A percentile compares a stretch with the other conserved stretches of the same genome.
phyloP scores from a whole-genome alignment of 2,888 invertebrate species.

The Furcula furcula region DNA sequence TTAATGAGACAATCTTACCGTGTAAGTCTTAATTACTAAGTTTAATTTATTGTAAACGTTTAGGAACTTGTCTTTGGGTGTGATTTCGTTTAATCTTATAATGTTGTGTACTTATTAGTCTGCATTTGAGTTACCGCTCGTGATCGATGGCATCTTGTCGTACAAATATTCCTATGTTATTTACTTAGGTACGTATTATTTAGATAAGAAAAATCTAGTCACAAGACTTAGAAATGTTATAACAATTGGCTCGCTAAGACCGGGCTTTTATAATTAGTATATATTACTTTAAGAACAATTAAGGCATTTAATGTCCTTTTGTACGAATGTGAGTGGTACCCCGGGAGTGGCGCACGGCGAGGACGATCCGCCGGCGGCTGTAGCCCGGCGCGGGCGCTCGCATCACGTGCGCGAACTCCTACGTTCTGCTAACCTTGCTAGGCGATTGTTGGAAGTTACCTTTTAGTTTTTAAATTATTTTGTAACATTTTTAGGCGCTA shows the following conservation, averaged over 20 bases:
- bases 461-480: slow-evolving; percentile 76
- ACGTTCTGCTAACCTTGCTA: slow-evolving; percentile 2
- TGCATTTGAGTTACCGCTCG: slow-evolving; percentile 82
- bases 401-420: slow-evolving; percentile 4
- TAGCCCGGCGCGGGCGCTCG: slow-evolving; percentile 3
- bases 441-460: slow-evolving; percentile 74
- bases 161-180: slow-evolving; percentile 82
- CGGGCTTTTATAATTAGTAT: slow-evolving; percentile 71
- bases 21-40: slow-evolving; percentile 62
- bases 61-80: slow-evolving; percentile 62
- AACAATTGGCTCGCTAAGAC: slow-evolving; percentile 68
- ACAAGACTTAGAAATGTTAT: slow-evolving; percentile 78
- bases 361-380: slow-evolving; percentile 1
- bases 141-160: slow-evolving; percentile 81
- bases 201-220: slow-evolving; percentile 80
- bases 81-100: slow-evolving; percentile 72
- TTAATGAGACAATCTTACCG: slow-evolving; percentile 55
- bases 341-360: slow-evolving; percentile 6
- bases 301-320: slow-evolving; percentile 66
- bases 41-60: slow-evolving; percentile 74
- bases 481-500: slow-evolving; percentile 67
- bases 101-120: slow-evolving; percentile 74
- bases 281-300: slow-evolving; percentile 45
- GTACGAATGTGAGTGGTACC: slow-evolving; percentile 37
- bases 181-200: slow-evolving; percentile 77